Conservation (phyloP, 2,888 invertebrate genomes). For the Nowickia ferox region DNA sequence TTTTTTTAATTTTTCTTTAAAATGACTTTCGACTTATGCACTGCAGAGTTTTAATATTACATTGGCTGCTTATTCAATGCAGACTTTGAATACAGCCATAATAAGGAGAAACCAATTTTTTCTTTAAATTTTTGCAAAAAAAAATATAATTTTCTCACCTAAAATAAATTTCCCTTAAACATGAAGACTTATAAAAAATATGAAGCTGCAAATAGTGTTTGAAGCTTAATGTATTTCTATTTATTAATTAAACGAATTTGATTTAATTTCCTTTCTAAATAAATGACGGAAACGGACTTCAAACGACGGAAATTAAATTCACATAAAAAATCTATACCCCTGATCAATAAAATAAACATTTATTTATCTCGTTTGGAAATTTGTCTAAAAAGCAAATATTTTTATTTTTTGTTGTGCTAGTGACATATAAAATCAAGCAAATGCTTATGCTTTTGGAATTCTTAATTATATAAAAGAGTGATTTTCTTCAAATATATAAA, state of each 20-base stretch:
- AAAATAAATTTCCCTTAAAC: too few relatives aligned
- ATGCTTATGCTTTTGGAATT: background rate
- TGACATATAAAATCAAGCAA: background rate
- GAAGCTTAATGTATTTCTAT: background rate
- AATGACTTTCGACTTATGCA: too few relatives aligned
- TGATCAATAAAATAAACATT: background rate
- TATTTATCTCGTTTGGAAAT: background rate
- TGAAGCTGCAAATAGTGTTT: background rate
- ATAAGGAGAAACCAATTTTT: background rate
- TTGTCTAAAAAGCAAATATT: background rate
- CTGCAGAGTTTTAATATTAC: too few relatives aligned
- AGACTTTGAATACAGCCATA: too few relatives aligned
- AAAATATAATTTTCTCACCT: background rate
- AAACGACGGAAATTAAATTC: slow-evolving; percentile 56
- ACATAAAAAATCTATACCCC: slow-evolving; percentile 8
- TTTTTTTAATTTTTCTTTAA: too few relatives aligned
- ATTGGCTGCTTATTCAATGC: too few relatives aligned
- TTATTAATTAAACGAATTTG: slow-evolving; percentile 9
- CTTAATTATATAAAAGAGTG: background rate
- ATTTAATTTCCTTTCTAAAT: slow-evolving; percentile 52
- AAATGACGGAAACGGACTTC: slow-evolving; percentile 32
- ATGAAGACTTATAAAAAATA: too few relatives aligned
- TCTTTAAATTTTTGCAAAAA: background rate
- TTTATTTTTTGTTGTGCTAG: background rate
- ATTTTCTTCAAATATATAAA: background rate